Conservation (phyloP, 2,797 vertebrate species). For the Melanitta fusca region DNA sequence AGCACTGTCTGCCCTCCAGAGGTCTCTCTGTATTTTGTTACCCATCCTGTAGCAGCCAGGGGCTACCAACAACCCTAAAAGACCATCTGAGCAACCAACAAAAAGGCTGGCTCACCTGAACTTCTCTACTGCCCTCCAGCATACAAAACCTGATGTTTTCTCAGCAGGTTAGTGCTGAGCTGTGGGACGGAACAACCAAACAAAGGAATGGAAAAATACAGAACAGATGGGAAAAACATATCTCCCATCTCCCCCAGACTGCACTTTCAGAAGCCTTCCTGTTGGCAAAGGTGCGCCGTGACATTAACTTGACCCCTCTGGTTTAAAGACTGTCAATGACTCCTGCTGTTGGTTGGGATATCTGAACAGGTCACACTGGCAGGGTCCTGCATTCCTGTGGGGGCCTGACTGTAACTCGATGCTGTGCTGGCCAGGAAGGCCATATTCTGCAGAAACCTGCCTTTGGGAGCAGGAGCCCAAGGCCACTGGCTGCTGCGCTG, state of each 20-base stretch:
- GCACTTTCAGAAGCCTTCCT: background rate
- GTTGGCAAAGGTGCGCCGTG: background rate
- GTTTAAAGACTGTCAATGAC: background rate
- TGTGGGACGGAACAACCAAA: background rate
- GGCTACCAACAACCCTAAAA: background rate
- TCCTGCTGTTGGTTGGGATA: background rate
- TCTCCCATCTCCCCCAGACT: background rate
- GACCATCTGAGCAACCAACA: background rate
- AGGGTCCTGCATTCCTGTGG: background rate
- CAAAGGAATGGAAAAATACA: conserved; percentile 31
- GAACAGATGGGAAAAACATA: background rate
- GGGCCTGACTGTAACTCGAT: conserved; percentile 48
- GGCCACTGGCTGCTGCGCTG: background rate
- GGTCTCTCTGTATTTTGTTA: background rate
- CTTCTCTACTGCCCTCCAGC: background rate
- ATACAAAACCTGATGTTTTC: background rate
- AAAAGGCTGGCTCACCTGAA: background rate
- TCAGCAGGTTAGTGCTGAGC: background rate
- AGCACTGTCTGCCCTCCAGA: background rate
- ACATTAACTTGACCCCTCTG: conserved; percentile 38
- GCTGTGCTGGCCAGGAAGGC: background rate
- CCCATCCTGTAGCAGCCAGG: background rate
- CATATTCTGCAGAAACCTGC: background rate
- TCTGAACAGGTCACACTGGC: background rate
- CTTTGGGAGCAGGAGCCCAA: background rate